phyloP scores from a whole-genome alignment of 2,888 invertebrate genomes.

The Caenorhabditis angaria region DNA sequence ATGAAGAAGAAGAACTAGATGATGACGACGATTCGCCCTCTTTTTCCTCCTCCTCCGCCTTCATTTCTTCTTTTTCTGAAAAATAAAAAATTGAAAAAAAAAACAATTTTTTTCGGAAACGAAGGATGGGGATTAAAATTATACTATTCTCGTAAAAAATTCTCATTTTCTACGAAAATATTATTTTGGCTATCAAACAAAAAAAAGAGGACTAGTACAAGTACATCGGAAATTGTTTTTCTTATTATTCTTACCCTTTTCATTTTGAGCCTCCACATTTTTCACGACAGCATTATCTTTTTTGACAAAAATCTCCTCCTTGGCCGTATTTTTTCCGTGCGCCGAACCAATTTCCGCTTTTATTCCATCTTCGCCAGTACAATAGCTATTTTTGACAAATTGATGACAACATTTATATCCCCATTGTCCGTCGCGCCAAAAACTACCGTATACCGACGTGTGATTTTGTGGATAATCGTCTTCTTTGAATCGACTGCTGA shows the following conservation, averaged over 20 bases:
- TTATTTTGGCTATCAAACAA: not conserved
- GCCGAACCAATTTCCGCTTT: constrained; percentile 38
- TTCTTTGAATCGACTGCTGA: constrained; percentile 90
- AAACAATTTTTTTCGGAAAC: not conserved
- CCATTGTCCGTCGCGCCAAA: constrained; percentile 91
- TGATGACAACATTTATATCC: constrained; percentile 96
- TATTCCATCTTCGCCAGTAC: constrained; percentile 80
- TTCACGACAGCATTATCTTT: not conserved
- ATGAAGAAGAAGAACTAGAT: constrained; percentile 24
- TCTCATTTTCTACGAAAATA: constrained; percentile 2
- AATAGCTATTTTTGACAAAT: constrained; percentile 85
- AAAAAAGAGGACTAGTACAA: no score
- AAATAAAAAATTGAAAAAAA: no score
- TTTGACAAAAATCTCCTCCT: constrained; percentile 26
- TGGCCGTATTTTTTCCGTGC: constrained; percentile 34
- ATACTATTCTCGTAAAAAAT: not conserved
- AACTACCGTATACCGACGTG: constrained; percentile 93
- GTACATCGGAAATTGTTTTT: constrained; percentile 3
- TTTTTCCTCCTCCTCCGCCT: constrained; percentile 17
- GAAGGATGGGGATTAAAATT: constrained; percentile 4
- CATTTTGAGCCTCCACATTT: not conserved
- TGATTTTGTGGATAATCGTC: constrained; percentile 90
- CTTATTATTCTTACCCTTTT: no score
- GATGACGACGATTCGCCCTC: constrained; percentile 24
- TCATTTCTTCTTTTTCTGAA: constrained; percentile 32